Conservation (phyloP, 2,113 vertebrate species). For the Barbus barbus region DNA sequence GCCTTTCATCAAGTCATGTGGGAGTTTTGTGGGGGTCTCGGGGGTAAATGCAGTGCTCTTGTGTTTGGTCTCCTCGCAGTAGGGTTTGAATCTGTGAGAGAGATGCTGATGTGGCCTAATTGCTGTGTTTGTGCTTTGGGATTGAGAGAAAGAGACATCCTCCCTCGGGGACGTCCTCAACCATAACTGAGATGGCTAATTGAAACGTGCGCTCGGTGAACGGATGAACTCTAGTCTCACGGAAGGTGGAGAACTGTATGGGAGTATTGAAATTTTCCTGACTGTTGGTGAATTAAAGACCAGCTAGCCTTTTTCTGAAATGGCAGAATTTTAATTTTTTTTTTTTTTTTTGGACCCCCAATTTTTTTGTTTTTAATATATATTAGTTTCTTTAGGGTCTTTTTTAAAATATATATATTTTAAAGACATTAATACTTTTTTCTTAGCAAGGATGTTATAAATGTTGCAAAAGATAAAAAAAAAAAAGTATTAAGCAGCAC, state of each 20-base stretch:
- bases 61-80: conserved; percentile 13
- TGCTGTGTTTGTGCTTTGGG: conserved; percentile 52
- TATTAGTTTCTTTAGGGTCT: too few species aligned
- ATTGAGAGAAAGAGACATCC: conserved; percentile 13
- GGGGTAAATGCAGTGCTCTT: background rate
- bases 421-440: too few species aligned
- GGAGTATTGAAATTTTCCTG: background rate
- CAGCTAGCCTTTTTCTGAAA: background rate
- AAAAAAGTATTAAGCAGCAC: too few species aligned
- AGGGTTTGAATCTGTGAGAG: conserved; percentile 11
- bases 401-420: too few species aligned
- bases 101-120: conserved; percentile 58
- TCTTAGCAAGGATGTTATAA: too few species aligned
- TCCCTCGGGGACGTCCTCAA: conserved; percentile 22
- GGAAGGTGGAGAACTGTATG: background rate
- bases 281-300: background rate
- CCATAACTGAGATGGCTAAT: conserved; percentile 48
- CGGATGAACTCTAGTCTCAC: background rate
- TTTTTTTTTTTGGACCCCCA: too few species aligned
- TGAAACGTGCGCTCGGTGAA: conserved; percentile 33
- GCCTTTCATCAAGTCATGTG: background rate
- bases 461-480: too few species aligned
- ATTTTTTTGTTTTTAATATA: too few species aligned
- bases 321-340: background rate
- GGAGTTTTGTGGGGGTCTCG: conserved; percentile 9